A percentile compares a stretch with the other conserved stretches of the same genome.
Conservation (phyloP, 2,888 invertebrate genomes). For the Melinaea marsaeus region DNA sequence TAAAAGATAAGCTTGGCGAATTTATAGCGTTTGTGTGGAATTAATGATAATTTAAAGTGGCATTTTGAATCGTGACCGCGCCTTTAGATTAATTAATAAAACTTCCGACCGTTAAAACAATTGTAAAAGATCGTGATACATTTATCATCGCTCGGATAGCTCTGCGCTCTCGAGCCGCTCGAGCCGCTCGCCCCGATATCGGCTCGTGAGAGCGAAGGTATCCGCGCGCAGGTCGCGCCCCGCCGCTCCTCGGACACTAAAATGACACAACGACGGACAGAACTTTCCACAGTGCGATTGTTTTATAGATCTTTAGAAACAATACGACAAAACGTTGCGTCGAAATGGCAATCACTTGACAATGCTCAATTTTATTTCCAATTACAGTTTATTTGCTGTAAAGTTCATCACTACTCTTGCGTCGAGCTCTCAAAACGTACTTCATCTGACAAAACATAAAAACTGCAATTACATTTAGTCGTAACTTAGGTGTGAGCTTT, state of each 20-base stretch:
- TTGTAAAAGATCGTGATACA: slow-evolving; percentile 36
- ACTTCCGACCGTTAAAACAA: slow-evolving; percentile 37
- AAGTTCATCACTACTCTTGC: not conserved
- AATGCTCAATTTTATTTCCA: not conserved
- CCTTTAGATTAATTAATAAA: slow-evolving; percentile 38
- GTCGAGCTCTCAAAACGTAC: not conserved
- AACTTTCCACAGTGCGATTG: not conserved
- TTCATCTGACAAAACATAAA: slow-evolving; percentile 2
- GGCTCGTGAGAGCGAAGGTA: slow-evolving; percentile 27
- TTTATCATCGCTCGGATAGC: slow-evolving; percentile 38
- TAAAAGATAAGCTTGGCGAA: slow-evolving; percentile 31
- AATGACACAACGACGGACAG: slow-evolving; percentile 7
- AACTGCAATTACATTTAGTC: not conserved
- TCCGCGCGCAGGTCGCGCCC: slow-evolving; percentile 23
- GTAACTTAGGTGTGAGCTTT: not conserved
- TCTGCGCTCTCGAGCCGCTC: slow-evolving; percentile 33
- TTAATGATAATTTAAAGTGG: slow-evolving; percentile 29
- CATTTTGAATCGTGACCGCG: slow-evolving; percentile 35
- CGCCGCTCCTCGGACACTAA: slow-evolving; percentile 7
- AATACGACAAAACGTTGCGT: not conserved
- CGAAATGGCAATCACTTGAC: slow-evolving; percentile 4
- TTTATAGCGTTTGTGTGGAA: slow-evolving; percentile 30
- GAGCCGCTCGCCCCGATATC: slow-evolving; percentile 31
- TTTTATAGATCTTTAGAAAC: slow-evolving; percentile 1
- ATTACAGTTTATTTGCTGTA: slow-evolving; percentile 5